Conservation (phyloP, 2,888 invertebrate genomes). For the Druceiella hillmani region DNA sequence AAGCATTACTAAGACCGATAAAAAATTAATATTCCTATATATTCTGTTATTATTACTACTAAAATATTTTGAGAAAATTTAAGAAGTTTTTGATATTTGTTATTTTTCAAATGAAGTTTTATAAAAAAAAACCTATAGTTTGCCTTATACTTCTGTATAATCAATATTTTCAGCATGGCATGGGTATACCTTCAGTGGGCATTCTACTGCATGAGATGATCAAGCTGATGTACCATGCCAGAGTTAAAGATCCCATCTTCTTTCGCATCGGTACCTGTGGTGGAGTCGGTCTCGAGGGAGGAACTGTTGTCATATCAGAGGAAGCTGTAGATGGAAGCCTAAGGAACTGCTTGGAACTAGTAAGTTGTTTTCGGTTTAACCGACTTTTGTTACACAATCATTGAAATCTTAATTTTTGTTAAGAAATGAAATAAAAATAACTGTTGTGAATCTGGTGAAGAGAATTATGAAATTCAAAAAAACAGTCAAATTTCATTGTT, state of each 20-base stretch:
- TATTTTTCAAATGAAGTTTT: too few relatives aligned
- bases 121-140: neutral
- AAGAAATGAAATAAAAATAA: too few relatives aligned
- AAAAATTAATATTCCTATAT: too few relatives aligned
- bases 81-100: too few relatives aligned
- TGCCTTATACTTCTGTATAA: neutral
- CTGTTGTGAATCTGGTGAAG: too few relatives aligned
- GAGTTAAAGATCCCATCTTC: conserved; percentile 81
- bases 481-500: too few relatives aligned
- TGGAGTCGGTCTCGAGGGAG: conserved; percentile 87
- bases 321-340: conserved; percentile 87
- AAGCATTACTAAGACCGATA: too few relatives aligned
- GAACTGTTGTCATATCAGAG: conserved; percentile 90
- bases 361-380: conserved; percentile 46
- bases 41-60: too few relatives aligned
- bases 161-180: conserved; percentile 77
- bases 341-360: conserved; percentile 77
- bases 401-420: too few relatives aligned
- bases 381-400: too few relatives aligned
- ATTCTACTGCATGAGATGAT: conserved; percentile 94
- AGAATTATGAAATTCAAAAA: too few relatives aligned
- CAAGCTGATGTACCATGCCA: conserved; percentile 93
- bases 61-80: too few relatives aligned
- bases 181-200: conserved; percentile 95
- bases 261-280: conserved; percentile 94